Percentiles rank a stretch among this genome's conserved stretches.
These are phyloP conservation scores for Ctenodactylus gundi DNA, from an alignment of 2,113 vertebrate genomes.

Conservation along the genomic window DNA sequence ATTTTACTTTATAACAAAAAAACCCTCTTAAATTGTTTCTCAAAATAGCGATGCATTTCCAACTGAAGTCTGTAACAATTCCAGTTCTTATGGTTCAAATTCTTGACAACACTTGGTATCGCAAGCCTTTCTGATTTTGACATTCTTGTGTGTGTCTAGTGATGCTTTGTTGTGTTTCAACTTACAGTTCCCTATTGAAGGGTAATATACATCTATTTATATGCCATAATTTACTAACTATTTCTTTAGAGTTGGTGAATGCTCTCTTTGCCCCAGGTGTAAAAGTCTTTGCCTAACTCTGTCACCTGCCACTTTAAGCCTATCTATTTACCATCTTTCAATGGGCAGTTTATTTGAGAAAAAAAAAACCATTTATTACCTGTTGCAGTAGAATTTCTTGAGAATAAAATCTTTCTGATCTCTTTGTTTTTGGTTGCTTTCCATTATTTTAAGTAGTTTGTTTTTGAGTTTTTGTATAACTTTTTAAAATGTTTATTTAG, in stretches of 20 bases:
- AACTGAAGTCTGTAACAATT: neutral
- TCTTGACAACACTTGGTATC: neutral
- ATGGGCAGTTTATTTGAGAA: neutral
- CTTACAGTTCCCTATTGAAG: neutral
- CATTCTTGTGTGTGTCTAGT: neutral
- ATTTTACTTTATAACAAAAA: neutral
- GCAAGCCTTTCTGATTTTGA: neutral
- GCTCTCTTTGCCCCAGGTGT: neutral
- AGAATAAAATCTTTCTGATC: neutral
- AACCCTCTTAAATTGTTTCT: neutral
- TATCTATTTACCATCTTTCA: neutral
- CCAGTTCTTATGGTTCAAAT: neutral
- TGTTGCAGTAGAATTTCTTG: neutral
- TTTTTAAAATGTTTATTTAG: constrained; percentile 14
- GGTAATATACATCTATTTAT: neutral
- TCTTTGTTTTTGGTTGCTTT: neutral
- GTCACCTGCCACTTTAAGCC: neutral
- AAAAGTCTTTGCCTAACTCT: neutral
- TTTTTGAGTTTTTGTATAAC: neutral
- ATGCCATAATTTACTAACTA: neutral
- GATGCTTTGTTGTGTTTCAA: neutral
- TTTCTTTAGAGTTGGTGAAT: neutral
- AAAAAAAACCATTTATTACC: neutral
- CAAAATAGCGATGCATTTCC: neutral
- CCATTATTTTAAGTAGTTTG: constrained; percentile 32